Conservation (phyloP, 2,113 vertebrate species). For the Erythrolamprus reginae region DNA sequence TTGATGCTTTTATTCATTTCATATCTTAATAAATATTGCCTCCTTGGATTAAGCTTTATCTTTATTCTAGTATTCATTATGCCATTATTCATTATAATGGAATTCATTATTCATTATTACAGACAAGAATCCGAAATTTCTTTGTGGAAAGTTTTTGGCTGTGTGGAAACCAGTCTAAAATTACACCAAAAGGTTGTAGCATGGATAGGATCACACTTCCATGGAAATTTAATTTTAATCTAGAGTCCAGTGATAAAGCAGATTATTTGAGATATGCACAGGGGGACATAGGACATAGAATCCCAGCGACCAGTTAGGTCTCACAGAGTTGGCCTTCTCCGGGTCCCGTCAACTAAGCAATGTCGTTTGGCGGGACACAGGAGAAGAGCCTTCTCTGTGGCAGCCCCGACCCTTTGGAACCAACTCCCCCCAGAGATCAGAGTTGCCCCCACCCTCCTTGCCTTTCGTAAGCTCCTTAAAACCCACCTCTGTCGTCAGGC, state of each 20-base stretch:
- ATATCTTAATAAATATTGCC: neutral
- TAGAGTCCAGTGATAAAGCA: neutral
- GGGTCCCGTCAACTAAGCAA: no score
- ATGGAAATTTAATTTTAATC: neutral
- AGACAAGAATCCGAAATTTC: neutral
- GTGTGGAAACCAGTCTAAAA: neutral
- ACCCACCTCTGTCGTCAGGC: no score
- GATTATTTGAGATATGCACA: neutral
- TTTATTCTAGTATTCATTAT: neutral
- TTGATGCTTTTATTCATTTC: neutral
- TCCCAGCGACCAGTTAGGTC: no score
- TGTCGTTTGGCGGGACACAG: no score
- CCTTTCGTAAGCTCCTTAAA: no score
- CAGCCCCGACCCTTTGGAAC: no score
- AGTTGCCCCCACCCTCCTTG: no score
- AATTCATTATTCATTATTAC: neutral
- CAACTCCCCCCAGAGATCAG: no score
- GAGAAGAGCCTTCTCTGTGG: no score
- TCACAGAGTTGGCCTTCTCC: no score
- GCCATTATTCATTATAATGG: neutral
- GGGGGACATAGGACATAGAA: neutral
- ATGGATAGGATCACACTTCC: neutral
- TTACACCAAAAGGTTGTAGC: neutral
- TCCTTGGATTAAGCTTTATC: neutral
- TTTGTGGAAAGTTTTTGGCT: neutral